These are phyloP conservation scores for Dromius quadrimaculatus DNA, from an alignment of 2,888 invertebrate species.

Conservation along the genomic window DNA sequence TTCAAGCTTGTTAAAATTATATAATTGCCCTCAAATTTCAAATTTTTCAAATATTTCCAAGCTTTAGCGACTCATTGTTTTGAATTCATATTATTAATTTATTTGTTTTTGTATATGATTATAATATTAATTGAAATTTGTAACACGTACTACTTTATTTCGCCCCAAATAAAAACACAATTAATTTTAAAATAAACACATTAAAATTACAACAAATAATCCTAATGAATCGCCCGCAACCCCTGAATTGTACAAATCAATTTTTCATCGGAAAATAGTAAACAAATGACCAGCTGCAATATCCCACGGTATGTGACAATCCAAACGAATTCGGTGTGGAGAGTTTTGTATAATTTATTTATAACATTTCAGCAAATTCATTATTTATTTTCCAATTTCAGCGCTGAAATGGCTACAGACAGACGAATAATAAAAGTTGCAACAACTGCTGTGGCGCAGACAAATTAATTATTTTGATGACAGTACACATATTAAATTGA, in stretches of 20 bases:
- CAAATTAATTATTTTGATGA: constrained; percentile 33
- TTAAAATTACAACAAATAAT: constrained; percentile 27
- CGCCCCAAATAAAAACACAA: constrained; percentile 9
- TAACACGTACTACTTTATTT: constrained; percentile 7
- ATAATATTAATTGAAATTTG: constrained; percentile 15
- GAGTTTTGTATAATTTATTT: constrained; percentile 29
- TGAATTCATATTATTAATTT: too few relatives aligned
- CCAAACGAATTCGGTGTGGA: not conserved
- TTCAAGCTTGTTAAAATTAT: too few relatives aligned
- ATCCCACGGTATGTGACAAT: not conserved
- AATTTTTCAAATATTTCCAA: too few relatives aligned
- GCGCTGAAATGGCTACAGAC: constrained; percentile 6
- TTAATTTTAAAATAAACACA: constrained; percentile 31
- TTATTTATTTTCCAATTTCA: constrained; percentile 36
- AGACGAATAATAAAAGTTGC: not conserved
- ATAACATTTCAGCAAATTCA: constrained; percentile 21
- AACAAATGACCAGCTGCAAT: constrained; percentile 13
- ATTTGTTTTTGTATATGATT: constrained; percentile 4
- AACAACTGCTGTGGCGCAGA: constrained; percentile 2
- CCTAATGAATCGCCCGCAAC: constrained; percentile 5
- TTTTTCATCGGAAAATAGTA: constrained; percentile 5
- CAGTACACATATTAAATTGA: constrained; percentile 10
- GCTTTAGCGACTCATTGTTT: too few relatives aligned
- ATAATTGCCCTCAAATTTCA: too few relatives aligned
- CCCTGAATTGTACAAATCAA: not conserved